phyloP scores from a whole-genome alignment of 2,113 vertebrate species.

The Myiagra hebetior region DNA sequence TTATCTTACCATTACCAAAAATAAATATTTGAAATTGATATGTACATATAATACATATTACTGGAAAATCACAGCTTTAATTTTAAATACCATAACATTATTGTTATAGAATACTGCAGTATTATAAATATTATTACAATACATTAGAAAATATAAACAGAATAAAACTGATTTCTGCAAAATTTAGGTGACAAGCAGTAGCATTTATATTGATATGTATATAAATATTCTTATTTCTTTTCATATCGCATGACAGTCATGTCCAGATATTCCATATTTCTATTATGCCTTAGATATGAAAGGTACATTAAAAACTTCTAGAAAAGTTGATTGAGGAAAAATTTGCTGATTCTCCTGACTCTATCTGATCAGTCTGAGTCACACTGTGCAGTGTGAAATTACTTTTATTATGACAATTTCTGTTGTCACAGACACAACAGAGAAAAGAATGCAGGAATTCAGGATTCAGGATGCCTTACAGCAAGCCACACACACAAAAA shows the following conservation, averaged over 20 bases:
- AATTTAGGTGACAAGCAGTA: neutral
- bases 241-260: neutral
- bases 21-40: neutral
- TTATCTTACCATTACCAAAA: neutral
- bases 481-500: neutral
- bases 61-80: neutral
- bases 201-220: neutral
- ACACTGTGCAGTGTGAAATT: neutral
- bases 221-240: neutral
- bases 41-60: neutral
- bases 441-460: neutral
- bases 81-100: neutral
- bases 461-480: neutral
- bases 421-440: neutral
- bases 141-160: neutral
- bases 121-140: neutral
- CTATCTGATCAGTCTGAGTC: neutral
- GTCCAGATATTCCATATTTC: neutral
- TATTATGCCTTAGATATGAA: neutral
- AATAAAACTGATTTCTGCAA: neutral
- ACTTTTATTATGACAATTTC: neutral
- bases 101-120: neutral
- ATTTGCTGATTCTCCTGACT: neutral
- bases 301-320: neutral
- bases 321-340: neutral